Base-by-base conservation (phyloP, 2,888 invertebrate genomes). In the Acleris emargana region DNA sequence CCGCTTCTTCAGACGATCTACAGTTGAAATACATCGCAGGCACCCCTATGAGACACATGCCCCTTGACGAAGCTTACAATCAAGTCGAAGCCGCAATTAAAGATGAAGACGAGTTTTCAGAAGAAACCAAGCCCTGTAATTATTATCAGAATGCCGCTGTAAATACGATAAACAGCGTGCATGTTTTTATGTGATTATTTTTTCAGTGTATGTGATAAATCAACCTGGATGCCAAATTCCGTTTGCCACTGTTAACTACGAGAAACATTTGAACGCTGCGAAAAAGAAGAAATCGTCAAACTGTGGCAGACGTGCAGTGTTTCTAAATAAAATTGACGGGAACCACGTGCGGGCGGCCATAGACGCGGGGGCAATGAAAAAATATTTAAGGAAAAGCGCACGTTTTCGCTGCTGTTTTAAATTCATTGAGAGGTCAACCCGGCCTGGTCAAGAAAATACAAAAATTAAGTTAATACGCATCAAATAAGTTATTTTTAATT, bases 161-260 rank as follows among this genome's bases (percentile, higher is more conserved):
- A 38, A 38, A 38, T 38, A 13, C 13, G 13, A 38, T 38, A 38
- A 38, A 13, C 13, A 9, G 4, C 38, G 13, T 13, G 5, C 38
- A 38, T 13, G 38, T 38, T 38, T 11, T 38, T 13, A 38, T 38
- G 13, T 4, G 13, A 11, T 13, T 13, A 13, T n/a, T 16, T 66
- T 84, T 80, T 69, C 77, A 88, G 87, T 64, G 16, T 72, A 74
- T 54, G 75, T 85, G 76, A 69, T 91, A 53, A 69, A 84, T 51
- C 89, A 87, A 9, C 74, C 76, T 1, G 89, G 89, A 2, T 90
- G 91, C 69, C 77, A 83, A 77, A 90, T 91, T 67, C 91, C 90
- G 1, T 38, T 82, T 50, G 64, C 72, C 17, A 70, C 80, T 69
- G 69, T 87, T 7, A 63, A 80, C 32, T 89, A 85, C 62, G 68